Evolutionary conservation across 2,888 invertebrate genomes (phyloP).

Genomic region (Euproctis similis): DNA sequence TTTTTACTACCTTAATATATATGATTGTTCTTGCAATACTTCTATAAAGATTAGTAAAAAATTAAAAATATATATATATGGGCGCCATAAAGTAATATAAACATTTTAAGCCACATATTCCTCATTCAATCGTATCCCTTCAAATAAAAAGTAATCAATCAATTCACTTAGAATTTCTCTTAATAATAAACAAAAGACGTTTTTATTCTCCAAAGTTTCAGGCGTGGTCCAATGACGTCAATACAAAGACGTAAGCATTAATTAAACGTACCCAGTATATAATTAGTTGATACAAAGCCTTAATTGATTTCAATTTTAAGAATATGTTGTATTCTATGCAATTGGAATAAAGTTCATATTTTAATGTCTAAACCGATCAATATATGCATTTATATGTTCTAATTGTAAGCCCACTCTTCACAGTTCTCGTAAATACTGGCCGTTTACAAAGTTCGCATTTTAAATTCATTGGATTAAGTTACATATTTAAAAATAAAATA

Average conservation of each 20-base stretch:
- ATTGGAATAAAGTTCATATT: constrained; percentile 1
- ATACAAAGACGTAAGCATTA: constrained; percentile 54
- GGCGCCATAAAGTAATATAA: too few species aligned
- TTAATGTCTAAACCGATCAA: background rate
- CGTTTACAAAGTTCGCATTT: background rate
- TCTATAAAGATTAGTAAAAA: too few species aligned
- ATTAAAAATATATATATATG: too few species aligned
- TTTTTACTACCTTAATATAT: too few species aligned
- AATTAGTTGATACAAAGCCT: constrained; percentile 41
- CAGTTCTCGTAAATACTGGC: background rate
- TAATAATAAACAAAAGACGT: constrained; percentile 62
- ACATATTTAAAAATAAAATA: too few species aligned
- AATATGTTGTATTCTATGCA: background rate
- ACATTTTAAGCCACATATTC: too few species aligned
- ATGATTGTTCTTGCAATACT: too few species aligned
- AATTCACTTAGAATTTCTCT: constrained; percentile 51
- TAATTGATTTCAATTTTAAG: constrained; percentile 11
- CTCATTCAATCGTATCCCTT: constrained; percentile 47
- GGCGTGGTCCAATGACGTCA: constrained; percentile 59
- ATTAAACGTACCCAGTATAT: constrained; percentile 55
- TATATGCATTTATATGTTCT: background rate
- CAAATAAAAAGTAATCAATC: too few species aligned
- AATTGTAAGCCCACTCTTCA: background rate
- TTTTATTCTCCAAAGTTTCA: constrained; percentile 38
- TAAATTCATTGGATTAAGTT: too few species aligned